Evolutionary conservation across 2,113 vertebrate genomes (phyloP), one percentile per base, ranked within the genome.

Genomic region (Oreochromis niloticus): DNA sequence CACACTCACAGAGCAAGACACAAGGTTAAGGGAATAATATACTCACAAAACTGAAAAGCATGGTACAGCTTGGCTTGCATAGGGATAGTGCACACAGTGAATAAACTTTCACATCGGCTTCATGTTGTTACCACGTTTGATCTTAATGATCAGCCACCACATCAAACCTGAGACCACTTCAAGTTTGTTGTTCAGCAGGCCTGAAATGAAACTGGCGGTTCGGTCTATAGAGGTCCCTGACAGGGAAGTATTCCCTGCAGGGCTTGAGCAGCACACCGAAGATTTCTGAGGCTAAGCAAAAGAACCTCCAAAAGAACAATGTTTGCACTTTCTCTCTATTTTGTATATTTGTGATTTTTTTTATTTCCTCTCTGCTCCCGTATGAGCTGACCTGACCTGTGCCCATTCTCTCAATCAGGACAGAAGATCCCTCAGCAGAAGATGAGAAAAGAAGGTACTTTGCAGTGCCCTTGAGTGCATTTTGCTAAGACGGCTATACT

Each of bases 371-470:
- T 63, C 12, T 80, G 39, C 50, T 80, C 71, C 59, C 17, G 22
- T 78, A 73, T 32, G 80, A 84, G 12, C 75, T 89, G 86, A 93
- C 85, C 87, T 89, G 80, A 91, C 83, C 17, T 89, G 81, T 90
- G 85, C 92, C 93, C 96, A 83, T 93, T 92, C 88, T 90, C 82
- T 97, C 96, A 92, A 92, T 89, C 93, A 99, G 98, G 96, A 95
- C 97, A 96, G 98, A 99, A 95, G 98, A 98, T 81, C 96, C 96
- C 0, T 88, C 95, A 32, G 96, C 96, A 83, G 98, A 99, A 85
- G 98, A 99, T 91, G 98, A 99, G 95, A 99, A 99, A 96, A 96
- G 97, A 95, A 97, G 97, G 98, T 99, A 4, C 7, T 19, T 24
- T 61, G 24, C 22, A 55, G 30, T 3, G 3, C n/a, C 14, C 75